Conservation (phyloP, 2,113 vertebrate species). For the Morphnarchus princeps region DNA sequence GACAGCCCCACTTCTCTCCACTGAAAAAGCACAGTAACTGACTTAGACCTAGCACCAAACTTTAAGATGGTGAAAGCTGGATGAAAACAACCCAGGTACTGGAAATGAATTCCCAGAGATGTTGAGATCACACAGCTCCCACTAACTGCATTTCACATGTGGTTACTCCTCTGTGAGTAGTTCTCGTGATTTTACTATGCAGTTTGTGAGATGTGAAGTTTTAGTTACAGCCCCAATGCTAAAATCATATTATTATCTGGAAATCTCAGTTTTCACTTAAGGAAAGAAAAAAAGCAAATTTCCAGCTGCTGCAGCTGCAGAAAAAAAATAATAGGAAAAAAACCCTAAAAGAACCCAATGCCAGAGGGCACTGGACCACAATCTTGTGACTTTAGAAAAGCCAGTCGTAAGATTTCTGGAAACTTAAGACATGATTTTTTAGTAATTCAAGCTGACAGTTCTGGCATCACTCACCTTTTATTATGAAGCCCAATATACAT, state of each 20-base stretch:
- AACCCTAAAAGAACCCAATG: background rate
- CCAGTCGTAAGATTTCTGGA: background rate
- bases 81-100: background rate
- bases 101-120: background rate
- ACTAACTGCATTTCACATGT: background rate
- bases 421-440: background rate
- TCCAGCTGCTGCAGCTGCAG: background rate
- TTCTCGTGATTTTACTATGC: background rate
- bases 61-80: background rate
- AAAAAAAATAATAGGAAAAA: background rate
- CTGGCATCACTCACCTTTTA: background rate
- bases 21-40: background rate
- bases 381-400: background rate
- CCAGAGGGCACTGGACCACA: background rate
- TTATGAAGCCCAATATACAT: background rate
- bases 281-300: background rate
- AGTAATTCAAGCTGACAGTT: background rate
- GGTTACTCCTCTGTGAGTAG: background rate
- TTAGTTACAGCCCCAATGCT: background rate
- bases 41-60: background rate
- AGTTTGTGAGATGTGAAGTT: constrained; percentile 16
- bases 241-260: constrained; percentile 2
- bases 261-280: constrained; percentile 1
- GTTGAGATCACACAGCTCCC: background rate
- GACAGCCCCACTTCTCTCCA: background rate